Base-by-base conservation (phyloP, 1,140 invertebrate species). In the Lordiphosa clarofinis region DNA sequence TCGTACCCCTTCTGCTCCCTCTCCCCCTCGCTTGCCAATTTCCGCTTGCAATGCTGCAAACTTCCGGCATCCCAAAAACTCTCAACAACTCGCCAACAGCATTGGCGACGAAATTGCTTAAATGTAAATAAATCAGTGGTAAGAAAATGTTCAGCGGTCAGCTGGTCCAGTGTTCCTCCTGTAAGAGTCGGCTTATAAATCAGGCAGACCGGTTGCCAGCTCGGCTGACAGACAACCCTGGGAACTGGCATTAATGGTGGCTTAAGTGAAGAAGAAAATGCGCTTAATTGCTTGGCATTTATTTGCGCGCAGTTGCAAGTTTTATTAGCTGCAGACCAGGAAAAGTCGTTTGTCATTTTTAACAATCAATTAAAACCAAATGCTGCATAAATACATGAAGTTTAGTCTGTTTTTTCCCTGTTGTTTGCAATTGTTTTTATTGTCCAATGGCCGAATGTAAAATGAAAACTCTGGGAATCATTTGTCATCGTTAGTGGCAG, bases 61-160 rank as follows among this genome's bases (percentile, higher is more conserved):
- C 76, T 82, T 82, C 76, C 78, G 74, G 21, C 24, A 21, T 7
- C 39, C 44, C 42, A 64, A 73, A 56, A 28, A 28, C 24, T 28
- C 24, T 28, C 24, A 28, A 28, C 24, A 28, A 28, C 24, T 28
- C 49, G 54, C 55, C 60, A 52, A 69, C 57, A 61, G 61, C 49
- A 65, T 56, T 67, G 72, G 76, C 76, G 76, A 68, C 79, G 76
- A 82, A 82, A 82, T 82, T 82, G 76, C 76, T 82, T 82, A 82
- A 82, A 82, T 82, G 78, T 82, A 82, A 82, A 82, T 82, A 82
- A 82, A 82, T 82, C 76, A 82, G 78, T 82, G 76, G 78, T 84
- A 82, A 82, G 76, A 82, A 82, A 82, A 82, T 84, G 64, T 82
- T 76, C 72, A 76, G 76, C 68, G 76, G 76, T 75, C 66, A 68